A percentile compares a stretch with the other conserved stretches of the same genome.
Conservation (phyloP, 2,113 vertebrate species). For the Gymnogyps californianus region DNA sequence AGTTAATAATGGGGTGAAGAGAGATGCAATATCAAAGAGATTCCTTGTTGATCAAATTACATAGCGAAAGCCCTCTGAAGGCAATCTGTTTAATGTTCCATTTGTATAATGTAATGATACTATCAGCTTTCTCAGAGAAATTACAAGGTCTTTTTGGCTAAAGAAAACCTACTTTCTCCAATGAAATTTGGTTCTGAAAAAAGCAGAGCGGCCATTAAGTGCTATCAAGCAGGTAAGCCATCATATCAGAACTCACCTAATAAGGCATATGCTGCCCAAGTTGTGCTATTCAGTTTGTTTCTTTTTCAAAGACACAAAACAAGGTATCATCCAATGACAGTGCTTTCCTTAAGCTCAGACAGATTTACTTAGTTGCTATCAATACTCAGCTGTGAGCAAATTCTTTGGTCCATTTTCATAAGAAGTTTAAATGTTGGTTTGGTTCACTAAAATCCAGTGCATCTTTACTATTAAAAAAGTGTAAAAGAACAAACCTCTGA, state of each 20-base stretch:
- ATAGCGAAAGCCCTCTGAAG: not conserved
- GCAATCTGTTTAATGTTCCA: not conserved
- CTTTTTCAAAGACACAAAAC: not conserved
- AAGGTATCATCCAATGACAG: not conserved
- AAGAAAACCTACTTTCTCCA: not conserved
- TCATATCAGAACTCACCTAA: not conserved
- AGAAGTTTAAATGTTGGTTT: not conserved
- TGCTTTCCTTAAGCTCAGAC: not conserved
- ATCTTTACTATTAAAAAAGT: not conserved
- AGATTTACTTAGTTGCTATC: not conserved
- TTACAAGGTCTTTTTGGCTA: not conserved
- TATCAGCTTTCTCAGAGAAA: not conserved
- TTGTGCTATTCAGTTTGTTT: not conserved
- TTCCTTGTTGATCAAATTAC: not conserved
- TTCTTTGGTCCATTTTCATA: not conserved
- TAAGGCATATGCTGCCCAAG: not conserved
- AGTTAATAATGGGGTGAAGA: not conserved
- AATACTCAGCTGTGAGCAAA: not conserved
- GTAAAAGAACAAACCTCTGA: constrained; percentile 68
- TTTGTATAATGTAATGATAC: not conserved
- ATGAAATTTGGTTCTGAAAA: not conserved
- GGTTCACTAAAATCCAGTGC: not conserved
- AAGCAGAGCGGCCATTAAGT: not conserved
- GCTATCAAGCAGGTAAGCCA: not conserved
- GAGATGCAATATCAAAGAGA: not conserved